Conservation (phyloP, 2,113 vertebrate genomes). For the Cisticola juncidis region DNA sequence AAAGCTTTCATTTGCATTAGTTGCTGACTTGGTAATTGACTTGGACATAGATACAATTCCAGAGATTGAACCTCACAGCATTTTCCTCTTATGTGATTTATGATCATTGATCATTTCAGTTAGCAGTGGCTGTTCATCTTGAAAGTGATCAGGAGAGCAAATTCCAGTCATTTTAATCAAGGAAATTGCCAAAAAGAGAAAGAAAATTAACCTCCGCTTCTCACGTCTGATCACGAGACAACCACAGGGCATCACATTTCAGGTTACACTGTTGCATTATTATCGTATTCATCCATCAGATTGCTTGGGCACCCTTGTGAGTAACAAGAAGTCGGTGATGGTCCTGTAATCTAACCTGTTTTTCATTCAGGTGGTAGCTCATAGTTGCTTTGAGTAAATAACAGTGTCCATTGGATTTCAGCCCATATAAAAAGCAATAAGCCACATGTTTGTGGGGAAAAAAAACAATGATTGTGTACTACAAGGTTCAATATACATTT, state of each 20-base stretch:
- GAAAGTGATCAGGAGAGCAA: neutral
- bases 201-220: neutral
- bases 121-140: neutral
- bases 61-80: neutral
- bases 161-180: constrained; percentile 33
- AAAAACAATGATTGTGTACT: neutral
- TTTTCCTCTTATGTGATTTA: neutral
- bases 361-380: neutral
- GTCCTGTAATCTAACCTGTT: neutral
- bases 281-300: neutral
- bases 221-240: neutral
- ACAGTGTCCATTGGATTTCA: neutral
- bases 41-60: neutral
- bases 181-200: neutral
- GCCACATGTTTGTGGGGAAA: neutral
- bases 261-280: neutral
- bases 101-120: neutral
- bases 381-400: neutral
- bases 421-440: neutral
- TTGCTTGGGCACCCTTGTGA: neutral
- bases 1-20: neutral
- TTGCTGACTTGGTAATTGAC: neutral
- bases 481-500: neutral
- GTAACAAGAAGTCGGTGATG: neutral
- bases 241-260: neutral